These are phyloP conservation scores for Drosophila demipolita DNA, from an alignment of 2,888 invertebrate species.

Conservation along the genomic window DNA sequence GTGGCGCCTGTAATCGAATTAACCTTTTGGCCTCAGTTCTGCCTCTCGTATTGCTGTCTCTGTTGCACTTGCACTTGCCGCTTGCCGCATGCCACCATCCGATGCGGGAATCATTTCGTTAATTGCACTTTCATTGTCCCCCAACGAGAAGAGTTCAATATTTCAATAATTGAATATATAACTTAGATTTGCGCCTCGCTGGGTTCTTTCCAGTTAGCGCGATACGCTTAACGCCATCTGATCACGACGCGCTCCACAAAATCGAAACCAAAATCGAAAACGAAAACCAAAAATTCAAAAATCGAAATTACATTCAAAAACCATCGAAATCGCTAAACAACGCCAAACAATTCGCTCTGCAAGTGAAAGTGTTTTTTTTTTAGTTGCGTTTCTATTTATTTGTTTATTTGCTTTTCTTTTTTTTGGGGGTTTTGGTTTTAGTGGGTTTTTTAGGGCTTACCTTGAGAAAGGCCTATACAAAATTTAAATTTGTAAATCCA, in stretches of 20 bases:
- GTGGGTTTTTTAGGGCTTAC: constrained; percentile 25
- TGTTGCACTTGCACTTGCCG: constrained; percentile 44
- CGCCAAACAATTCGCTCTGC: constrained; percentile 16
- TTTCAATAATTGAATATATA: constrained; percentile 63
- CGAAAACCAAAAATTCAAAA: constrained; percentile 16
- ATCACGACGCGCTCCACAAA: constrained; percentile 58
- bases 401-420: constrained; percentile 31
- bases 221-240: constrained; percentile 62
- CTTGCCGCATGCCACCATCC: constrained; percentile 18
- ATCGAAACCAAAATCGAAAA: constrained; percentile 26
- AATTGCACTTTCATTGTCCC: constrained; percentile 74
- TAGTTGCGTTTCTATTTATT: constrained; percentile 24
- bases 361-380: constrained; percentile 66
- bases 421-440: constrained; percentile 8
- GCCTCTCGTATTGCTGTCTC: constrained; percentile 15
- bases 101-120: constrained; percentile 51
- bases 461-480: constrained; percentile 55
- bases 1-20: constrained; percentile 72
- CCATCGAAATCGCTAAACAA: constrained; percentile 9
- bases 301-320: constrained; percentile 33
- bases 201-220: constrained; percentile 58
- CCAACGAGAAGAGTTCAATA: constrained; percentile 61
- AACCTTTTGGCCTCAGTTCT: constrained; percentile 61
- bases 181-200: constrained; percentile 64
- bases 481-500: constrained; percentile 13